phyloP scores from a whole-genome alignment of 1,140 invertebrate species.

The Amyelois transitella region DNA sequence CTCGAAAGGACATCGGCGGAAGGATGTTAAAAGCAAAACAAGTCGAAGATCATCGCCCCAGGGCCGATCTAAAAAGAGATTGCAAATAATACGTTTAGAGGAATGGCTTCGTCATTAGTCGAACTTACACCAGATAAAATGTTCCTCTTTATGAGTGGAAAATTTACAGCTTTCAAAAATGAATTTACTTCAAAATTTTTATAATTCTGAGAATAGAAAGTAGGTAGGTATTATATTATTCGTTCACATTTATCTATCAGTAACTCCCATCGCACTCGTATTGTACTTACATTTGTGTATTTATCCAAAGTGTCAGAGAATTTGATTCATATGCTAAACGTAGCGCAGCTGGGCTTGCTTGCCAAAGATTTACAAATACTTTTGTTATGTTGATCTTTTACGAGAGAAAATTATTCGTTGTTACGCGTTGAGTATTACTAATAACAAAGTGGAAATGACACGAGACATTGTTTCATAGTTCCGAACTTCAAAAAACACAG shows the following conservation, averaged over 20 bases:
- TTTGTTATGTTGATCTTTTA: slow-evolving; percentile 5
- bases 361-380: not conserved
- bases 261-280: slow-evolving; percentile 10
- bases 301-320: slow-evolving; percentile 9
- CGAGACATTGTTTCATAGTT: too few relatives aligned
- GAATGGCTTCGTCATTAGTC: too few relatives aligned
- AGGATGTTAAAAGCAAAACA: not conserved
- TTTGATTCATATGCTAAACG: slow-evolving; percentile 16
- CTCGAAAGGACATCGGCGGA: not conserved
- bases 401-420: not conserved
- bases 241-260: slow-evolving; percentile 23
- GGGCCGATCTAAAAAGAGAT: not conserved
- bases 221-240: too few relatives aligned
- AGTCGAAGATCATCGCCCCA: not conserved
- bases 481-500: too few relatives aligned
- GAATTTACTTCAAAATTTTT: too few relatives aligned
- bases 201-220: too few relatives aligned
- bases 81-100: not conserved
- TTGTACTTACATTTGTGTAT: slow-evolving; percentile 17
- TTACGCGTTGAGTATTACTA: too few relatives aligned
- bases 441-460: too few relatives aligned
- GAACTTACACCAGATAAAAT: too few relatives aligned
- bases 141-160: too few relatives aligned
- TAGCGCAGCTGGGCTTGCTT: not conserved
- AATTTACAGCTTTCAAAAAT: too few relatives aligned